Evolutionary conservation across 2,797 vertebrate genomes (phyloP).

Genomic region (Hirundo rustica): DNA sequence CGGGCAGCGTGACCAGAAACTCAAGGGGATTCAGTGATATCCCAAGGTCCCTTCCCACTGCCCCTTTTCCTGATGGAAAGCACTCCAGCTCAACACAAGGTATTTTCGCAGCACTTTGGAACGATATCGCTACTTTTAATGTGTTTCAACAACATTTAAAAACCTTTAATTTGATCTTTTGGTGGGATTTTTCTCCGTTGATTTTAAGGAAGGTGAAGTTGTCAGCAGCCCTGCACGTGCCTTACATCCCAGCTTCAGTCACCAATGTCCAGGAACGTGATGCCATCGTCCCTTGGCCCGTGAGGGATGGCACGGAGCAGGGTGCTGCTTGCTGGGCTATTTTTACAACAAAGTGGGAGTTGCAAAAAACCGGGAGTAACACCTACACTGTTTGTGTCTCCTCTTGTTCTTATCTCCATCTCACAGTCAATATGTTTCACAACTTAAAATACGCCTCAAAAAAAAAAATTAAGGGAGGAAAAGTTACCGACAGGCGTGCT

Average conservation of each 20-base stretch:
- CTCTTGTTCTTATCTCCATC: constrained; percentile 34
- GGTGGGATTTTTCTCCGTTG: rapidly evolving
- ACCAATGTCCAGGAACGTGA: rapidly evolving
- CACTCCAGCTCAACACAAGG: rapidly evolving
- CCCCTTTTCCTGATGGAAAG: background rate
- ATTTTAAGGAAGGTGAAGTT: rapidly evolving
- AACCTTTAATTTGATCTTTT: background rate
- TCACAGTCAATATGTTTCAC: constrained; percentile 30
- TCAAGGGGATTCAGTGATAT: background rate
- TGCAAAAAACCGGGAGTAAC: background rate
- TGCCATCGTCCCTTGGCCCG: rapidly evolving
- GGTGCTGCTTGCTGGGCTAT: background rate
- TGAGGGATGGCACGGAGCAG: background rate
- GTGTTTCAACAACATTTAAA: background rate
- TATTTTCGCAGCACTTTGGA: background rate
- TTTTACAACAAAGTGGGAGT: constrained; percentile 46
- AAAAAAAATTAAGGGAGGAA: background rate
- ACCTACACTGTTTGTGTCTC: constrained; percentile 42
- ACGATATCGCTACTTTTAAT: background rate
- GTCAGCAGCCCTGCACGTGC: background rate
- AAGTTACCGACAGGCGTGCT: background rate
- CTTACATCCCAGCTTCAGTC: background rate
- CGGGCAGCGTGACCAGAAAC: background rate
- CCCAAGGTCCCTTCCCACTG: background rate
- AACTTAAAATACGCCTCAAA: constrained; percentile 18